phyloP scores from a whole-genome alignment of 2,888 invertebrate species.

The Chorisops tibialis region DNA sequence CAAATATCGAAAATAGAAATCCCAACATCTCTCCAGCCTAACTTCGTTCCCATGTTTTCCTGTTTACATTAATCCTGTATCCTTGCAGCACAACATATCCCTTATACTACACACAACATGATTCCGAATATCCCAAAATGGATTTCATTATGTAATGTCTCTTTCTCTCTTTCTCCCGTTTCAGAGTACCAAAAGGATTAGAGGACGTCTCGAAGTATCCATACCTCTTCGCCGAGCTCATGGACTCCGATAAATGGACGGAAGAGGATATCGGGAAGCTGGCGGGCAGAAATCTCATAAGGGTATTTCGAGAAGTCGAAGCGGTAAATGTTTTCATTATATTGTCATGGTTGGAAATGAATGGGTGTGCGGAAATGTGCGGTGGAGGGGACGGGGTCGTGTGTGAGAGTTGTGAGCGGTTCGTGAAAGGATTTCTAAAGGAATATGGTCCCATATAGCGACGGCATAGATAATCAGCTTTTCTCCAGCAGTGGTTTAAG shows the following conservation, averaged over 20 bases:
- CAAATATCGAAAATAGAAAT: neutral
- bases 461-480: no score
- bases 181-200: constrained; percentile 65
- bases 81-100: neutral
- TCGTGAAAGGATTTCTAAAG: no score
- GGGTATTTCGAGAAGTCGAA: constrained; percentile 74
- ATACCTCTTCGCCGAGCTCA: constrained; percentile 72
- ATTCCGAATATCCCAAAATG: neutral
- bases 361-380: neutral
- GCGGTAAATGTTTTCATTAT: constrained; percentile 63
- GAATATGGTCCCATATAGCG: no score
- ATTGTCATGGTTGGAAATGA: constrained; percentile 43
- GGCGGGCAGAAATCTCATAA: constrained; percentile 78
- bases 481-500: no score
- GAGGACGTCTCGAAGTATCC: constrained; percentile 86
- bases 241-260: constrained; percentile 78
- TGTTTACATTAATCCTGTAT: constrained; percentile 22
- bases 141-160: neutral
- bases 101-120: neutral
- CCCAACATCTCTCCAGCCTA: neutral
- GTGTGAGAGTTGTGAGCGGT: no score
- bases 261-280: constrained; percentile 78
- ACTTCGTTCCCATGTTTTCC: neutral
- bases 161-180: constrained; percentile 11
- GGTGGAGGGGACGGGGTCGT: neutral